These are phyloP conservation scores for Ischnura elegans DNA, from an alignment of 2,888 invertebrate genomes.

Conservation along the genomic window DNA sequence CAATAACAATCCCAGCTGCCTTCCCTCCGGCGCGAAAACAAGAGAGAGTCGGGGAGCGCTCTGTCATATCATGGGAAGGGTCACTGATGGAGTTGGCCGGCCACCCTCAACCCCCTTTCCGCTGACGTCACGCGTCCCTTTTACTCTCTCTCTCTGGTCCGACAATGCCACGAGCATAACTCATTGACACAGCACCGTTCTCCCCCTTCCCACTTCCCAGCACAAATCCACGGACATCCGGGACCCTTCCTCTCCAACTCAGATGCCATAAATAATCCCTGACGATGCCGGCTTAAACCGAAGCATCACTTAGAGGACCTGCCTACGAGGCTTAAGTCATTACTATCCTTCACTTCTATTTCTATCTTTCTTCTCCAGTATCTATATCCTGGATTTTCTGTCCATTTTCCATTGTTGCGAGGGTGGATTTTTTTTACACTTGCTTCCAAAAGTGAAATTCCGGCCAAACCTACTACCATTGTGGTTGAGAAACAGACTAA, in stretches of 20 bases:
- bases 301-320: background rate
- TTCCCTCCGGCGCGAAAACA: background rate
- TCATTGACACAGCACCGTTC: background rate
- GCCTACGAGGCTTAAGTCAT: background rate
- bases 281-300: background rate
- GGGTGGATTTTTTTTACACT: too few species aligned
- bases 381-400: too few species aligned
- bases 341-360: background rate
- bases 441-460: too few species aligned
- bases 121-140: background rate
- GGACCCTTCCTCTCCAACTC: background rate
- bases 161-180: background rate
- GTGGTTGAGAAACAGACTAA: too few species aligned
- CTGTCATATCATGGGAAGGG: background rate
- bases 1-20: background rate
- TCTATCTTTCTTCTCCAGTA: too few species aligned
- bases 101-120: background rate
- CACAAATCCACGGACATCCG: background rate
- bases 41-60: background rate
- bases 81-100: background rate
- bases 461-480: too few species aligned
- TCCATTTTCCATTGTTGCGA: too few species aligned
- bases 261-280: background rate
- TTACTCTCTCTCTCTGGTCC: background rate
- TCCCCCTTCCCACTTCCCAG: background rate